A percentile compares a stretch with the other conserved stretches of the same genome.
phyloP scores from a whole-genome alignment of 2,113 vertebrate genomes.

The Vulpes vulpes region DNA sequence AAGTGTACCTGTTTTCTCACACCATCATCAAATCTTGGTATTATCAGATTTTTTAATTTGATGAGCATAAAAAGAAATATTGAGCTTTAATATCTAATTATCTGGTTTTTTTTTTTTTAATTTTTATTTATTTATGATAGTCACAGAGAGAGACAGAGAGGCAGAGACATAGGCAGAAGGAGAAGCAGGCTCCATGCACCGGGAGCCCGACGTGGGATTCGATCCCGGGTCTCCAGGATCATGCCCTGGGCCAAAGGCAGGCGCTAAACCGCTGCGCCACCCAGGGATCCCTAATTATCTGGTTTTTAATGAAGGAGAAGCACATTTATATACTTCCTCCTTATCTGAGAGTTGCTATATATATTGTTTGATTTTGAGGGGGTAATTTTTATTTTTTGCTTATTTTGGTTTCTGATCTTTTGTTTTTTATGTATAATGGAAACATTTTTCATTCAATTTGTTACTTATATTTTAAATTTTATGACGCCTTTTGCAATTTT shows the following conservation, averaged over 20 bases:
- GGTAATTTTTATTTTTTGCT: not conserved
- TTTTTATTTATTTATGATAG: too few relatives aligned
- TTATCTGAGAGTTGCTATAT: not conserved
- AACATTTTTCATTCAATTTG: not conserved
- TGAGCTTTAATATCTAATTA: not conserved
- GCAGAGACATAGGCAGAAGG: too few relatives aligned
- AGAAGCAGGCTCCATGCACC: too few relatives aligned
- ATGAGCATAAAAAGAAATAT: not conserved
- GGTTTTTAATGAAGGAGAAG: not conserved
- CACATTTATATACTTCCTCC: not conserved
- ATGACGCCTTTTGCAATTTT: not conserved
- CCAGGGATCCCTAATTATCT: too few relatives aligned
- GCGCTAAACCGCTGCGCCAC: too few relatives aligned
- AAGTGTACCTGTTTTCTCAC: not conserved
- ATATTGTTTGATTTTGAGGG: not conserved
- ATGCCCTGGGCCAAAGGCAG: too few relatives aligned
- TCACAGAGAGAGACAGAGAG: too few relatives aligned
- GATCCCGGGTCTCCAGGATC: too few relatives aligned
- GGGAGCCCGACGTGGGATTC: too few relatives aligned
- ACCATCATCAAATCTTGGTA: not conserved
- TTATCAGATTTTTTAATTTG: not conserved
- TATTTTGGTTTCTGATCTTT: not conserved
- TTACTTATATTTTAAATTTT: constrained; percentile 35
- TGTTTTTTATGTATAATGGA: not conserved
- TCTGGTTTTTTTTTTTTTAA: not conserved